Conservation (phyloP, 2,797 vertebrate species). For the Fringilla coelebs region DNA sequence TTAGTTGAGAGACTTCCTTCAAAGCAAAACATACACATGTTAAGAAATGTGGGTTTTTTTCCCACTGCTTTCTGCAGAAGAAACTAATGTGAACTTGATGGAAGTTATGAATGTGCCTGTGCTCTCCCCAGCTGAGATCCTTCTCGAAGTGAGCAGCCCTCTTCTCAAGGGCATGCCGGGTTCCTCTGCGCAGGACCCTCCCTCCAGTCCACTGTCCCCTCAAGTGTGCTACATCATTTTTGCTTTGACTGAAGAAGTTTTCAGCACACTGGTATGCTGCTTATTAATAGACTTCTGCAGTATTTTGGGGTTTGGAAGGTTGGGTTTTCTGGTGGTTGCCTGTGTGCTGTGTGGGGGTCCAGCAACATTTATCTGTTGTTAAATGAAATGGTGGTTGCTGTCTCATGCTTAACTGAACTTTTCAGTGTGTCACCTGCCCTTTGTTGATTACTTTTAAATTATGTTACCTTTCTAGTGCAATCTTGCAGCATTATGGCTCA, state of each 20-base stretch:
- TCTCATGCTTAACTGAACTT: background rate
- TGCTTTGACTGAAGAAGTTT: background rate
- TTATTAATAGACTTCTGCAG: background rate
- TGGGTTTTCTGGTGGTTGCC: background rate
- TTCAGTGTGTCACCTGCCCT: background rate
- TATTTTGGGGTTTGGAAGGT: background rate
- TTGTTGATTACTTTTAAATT: background rate
- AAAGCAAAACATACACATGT: conserved; percentile 13
- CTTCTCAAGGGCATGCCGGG: background rate
- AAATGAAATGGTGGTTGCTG: background rate
- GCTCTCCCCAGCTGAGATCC: background rate
- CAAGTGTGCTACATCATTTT: background rate
- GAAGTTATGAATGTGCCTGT: conserved; percentile 20
- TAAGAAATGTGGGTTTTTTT: background rate
- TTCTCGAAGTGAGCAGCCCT: background rate
- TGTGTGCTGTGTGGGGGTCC: background rate
- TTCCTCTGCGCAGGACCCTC: background rate
- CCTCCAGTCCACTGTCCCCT: background rate
- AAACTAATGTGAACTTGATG: background rate
- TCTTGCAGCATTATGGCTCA: background rate
- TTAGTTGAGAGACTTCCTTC: conserved; percentile 59
- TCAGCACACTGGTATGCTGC: background rate
- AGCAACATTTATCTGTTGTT: background rate
- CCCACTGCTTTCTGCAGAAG: background rate
- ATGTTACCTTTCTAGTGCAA: background rate